Evolutionary conservation across 2,888 invertebrate genomes (phyloP), one percentile per base, ranked within the genome.

Genomic region (Sepiola atlantica): DNA sequence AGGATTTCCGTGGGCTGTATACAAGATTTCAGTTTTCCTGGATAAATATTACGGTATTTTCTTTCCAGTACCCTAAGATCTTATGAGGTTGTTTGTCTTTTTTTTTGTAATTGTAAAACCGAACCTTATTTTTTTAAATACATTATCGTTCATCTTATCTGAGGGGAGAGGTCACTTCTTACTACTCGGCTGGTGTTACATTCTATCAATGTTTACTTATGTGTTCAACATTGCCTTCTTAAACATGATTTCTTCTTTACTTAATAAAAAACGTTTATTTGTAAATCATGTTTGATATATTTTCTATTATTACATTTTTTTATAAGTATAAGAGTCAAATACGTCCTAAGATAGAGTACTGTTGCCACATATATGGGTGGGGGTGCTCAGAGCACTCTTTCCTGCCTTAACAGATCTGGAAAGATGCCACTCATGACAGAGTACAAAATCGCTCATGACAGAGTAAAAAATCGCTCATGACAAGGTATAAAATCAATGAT

Each of bases 21-120:
- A 99, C 99, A 96, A 98, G 99, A 94, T 98, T 98, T 95, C 99
- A 98, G 97, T 97, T 99, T 93, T 98, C 98, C 97, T 99, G 99
- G 99, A 99, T 98, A 97, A 98, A 98, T 18, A 98, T 99, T 28
- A 97, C 98, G 95, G 97, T 97, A 94, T 95, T 93, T 24, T 90
- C n/a, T 77, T 32, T 77, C n/a, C n/a, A 3, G n/a, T 77, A n/a
- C 0, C 12, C 1, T 14, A 16, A 14, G 16, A 61, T 61, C 8
- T 24, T 61, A 24, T 61, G 24, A 61, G 61, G 28, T 28, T 21
- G 61, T 20, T 21, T 61, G 21, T 61, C 24, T 24, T 61, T 24
- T 61, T 61, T 10, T 24, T 61, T 61, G 0, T n/a, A n/a, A n/a
- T n/a, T n/a, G n/a, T n/a, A n/a, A n/a, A n/a, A n/a, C n/a, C n/a